Conservation (phyloP, 2,797 vertebrate species). For the Dicrostonyx torquatus region DNA sequence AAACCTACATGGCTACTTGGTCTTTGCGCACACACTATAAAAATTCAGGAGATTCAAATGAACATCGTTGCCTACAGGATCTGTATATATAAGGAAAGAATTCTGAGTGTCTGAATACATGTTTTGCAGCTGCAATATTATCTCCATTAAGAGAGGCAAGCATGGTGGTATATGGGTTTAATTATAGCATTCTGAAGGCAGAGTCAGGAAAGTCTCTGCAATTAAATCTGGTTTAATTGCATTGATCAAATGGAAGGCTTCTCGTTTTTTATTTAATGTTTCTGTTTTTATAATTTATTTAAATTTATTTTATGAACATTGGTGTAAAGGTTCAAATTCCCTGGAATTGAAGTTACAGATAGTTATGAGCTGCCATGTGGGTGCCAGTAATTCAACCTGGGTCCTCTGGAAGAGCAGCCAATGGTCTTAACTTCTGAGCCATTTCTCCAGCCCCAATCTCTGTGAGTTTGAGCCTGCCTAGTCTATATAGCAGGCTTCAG, state of each 20-base stretch:
- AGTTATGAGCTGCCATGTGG: too few species aligned
- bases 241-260: too few species aligned
- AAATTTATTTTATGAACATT: too few species aligned
- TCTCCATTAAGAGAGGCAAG: conserved; percentile 62
- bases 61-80: conserved; percentile 46
- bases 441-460: not conserved
- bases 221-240: too few species aligned
- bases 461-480: not conserved
- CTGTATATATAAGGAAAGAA: conserved; percentile 55
- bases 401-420: too few species aligned
- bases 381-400: too few species aligned
- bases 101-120: not conserved
- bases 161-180: too few species aligned
- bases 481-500: not conserved
- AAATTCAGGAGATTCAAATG: conserved; percentile 64
- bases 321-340: too few species aligned
- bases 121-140: conserved; percentile 50
- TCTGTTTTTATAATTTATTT: too few species aligned
- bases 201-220: not conserved
- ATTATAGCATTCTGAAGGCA: not conserved
- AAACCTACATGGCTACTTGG: conserved; percentile 70
- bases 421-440: too few species aligned
- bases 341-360: too few species aligned
- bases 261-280: too few species aligned
- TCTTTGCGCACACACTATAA: conserved; percentile 69